Conservation (phyloP, 2,888 invertebrate species). For the Agonopterix heracliana region DNA sequence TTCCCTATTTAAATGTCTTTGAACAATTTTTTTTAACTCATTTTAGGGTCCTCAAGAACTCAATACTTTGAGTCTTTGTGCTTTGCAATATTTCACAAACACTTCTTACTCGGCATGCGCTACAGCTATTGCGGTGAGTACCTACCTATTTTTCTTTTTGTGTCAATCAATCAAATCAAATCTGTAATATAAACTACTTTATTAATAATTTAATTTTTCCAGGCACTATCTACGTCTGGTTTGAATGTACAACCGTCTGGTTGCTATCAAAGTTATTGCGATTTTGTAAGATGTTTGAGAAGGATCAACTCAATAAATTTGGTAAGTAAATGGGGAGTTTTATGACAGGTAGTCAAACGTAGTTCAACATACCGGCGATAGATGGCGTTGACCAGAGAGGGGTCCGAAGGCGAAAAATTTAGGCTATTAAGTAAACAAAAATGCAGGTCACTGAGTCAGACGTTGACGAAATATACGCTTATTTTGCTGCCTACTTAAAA, state of each 20-base stretch:
- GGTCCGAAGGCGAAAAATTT: no score
- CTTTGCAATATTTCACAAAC: constrained; percentile 69
- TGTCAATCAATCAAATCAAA: background rate
- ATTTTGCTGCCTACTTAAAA: no score
- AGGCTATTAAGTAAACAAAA: no score
- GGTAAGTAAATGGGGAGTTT: constrained; percentile 55
- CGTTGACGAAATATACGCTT: no score
- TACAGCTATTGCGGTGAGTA: constrained; percentile 59
- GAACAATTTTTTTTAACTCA: no score
- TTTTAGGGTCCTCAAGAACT: constrained; percentile 74
- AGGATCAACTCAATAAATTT: constrained; percentile 73
- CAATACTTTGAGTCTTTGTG: constrained; percentile 68
- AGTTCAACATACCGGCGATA: no score
- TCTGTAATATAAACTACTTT: background rate
- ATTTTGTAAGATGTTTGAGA: constrained; percentile 77
- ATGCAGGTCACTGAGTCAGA: no score
- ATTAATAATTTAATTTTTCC: constrained; percentile 2
- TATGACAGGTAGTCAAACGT: no score
- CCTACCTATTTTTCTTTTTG: background rate
- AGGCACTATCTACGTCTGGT: constrained; percentile 63
- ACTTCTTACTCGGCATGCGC: constrained; percentile 72
- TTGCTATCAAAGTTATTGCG: constrained; percentile 77
- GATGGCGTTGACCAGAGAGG: no score
- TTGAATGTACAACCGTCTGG: constrained; percentile 64
- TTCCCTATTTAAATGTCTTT: no score